phyloP scores from a whole-genome alignment of 2,113 vertebrate species.

The Hippopotamus amphibius region DNA sequence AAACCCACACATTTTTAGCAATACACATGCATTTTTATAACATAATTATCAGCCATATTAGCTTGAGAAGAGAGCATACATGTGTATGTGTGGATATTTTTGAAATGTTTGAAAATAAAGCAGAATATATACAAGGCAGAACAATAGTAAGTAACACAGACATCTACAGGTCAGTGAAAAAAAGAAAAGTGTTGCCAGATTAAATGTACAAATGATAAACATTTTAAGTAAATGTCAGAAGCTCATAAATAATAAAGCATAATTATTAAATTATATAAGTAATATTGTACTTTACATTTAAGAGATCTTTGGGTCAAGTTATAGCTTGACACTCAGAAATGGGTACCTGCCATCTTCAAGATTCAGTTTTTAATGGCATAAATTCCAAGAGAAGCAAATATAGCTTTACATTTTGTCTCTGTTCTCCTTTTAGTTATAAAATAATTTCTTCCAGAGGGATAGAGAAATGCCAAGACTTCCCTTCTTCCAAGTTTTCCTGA shows the following conservation, averaged over 20 bases:
- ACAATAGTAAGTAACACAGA: not conserved
- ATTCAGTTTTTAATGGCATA: not conserved
- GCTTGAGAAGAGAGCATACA: not conserved
- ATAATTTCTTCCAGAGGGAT: not conserved
- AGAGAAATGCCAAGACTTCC: not conserved
- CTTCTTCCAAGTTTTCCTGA: not conserved
- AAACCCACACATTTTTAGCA: not conserved
- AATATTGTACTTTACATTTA: not conserved
- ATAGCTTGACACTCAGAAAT: not conserved
- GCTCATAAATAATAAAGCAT: not conserved
- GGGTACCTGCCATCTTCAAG: not conserved
- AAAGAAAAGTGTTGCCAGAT: not conserved
- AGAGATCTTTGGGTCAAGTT: not conserved
- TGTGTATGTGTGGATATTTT: not conserved
- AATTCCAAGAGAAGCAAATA: not conserved
- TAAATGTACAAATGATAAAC: conserved; percentile 42
- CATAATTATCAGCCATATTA: not conserved
- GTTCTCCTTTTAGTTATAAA: not conserved
- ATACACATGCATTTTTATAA: conserved; percentile 8
- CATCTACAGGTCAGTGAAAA: not conserved
- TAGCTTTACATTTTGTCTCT: not conserved
- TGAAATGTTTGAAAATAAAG: conserved; percentile 19
- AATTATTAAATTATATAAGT: not conserved
- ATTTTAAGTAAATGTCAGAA: conserved; percentile 11
- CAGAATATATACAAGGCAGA: not conserved